A percentile compares a stretch with the other conserved stretches of the same genome.
phyloP scores from a whole-genome alignment of 1,140 invertebrate species.

The Coenobita brevimanus region DNA sequence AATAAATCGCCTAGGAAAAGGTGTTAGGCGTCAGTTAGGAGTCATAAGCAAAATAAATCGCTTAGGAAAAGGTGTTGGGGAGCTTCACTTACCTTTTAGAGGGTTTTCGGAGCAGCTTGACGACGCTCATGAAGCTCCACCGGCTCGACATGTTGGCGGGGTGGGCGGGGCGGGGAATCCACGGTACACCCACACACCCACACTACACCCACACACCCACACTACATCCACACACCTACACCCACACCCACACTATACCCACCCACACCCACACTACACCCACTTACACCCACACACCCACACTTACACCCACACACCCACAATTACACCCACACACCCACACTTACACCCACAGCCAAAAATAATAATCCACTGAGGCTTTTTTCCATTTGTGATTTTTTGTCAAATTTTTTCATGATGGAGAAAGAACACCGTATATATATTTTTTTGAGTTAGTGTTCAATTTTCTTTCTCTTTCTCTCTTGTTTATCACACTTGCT shows the following conservation, averaged over 20 bases:
- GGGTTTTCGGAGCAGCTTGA: constrained; percentile 35
- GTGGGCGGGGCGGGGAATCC: neutral
- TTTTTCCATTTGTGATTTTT: neutral
- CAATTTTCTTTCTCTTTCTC: neutral
- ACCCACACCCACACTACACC: too few species aligned
- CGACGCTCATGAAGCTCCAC: constrained; percentile 41
- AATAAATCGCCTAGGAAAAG: too few species aligned
- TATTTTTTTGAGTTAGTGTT: neutral
- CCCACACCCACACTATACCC: too few species aligned
- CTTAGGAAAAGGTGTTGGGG: too few species aligned
- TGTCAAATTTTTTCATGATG: neutral
- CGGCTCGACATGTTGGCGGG: constrained; percentile 18
- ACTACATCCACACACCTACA: neutral
- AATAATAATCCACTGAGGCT: neutral
- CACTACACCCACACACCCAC: neutral
- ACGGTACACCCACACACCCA: neutral
- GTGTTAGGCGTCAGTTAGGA: too few species aligned
- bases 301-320: too few species aligned
- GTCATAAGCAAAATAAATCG: too few species aligned
- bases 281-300: too few species aligned
- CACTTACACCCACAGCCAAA: neutral
- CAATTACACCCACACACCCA: too few species aligned
- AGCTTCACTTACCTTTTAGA: constrained; percentile 49
- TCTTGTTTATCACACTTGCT: neutral
- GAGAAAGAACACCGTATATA: neutral